These are phyloP conservation scores for Helicolenus hilgendorfi DNA, from an alignment of 2,797 vertebrate genomes.

Conservation along the genomic window DNA sequence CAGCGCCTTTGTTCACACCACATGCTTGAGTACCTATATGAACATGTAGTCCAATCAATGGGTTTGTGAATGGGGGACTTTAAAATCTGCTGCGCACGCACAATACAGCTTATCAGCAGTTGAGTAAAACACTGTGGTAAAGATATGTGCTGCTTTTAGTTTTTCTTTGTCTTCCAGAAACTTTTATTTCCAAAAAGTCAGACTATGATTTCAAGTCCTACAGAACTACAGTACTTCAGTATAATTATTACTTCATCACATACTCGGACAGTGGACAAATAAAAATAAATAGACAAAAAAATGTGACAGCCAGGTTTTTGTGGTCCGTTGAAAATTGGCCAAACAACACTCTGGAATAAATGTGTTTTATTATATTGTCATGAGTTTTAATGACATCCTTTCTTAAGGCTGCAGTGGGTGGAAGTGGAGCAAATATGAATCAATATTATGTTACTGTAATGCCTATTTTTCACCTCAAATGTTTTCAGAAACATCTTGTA, in stretches of 20 bases:
- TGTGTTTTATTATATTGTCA: not conserved
- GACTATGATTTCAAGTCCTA: not conserved
- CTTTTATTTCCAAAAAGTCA: not conserved
- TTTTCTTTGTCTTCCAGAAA: not conserved
- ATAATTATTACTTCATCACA: not conserved
- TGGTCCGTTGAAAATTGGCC: not conserved
- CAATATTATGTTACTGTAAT: too few species aligned
- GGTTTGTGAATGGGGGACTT: slow-evolving; percentile 24
- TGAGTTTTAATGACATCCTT: not conserved
- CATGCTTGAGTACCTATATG: slow-evolving; percentile 43
- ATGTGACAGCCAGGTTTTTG: not conserved
- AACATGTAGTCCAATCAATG: slow-evolving; percentile 81
- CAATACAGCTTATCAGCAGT: not conserved
- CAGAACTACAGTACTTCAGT: not conserved
- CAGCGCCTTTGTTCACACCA: slow-evolving; percentile 21
- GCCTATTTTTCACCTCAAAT: too few species aligned
- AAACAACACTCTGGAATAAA: not conserved
- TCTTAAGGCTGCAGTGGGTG: not conserved
- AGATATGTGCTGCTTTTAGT: not conserved
- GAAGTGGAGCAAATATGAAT: too few species aligned
- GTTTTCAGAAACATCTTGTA: too few species aligned
- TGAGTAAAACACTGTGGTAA: not conserved
- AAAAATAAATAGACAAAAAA: not conserved
- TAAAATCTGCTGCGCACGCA: slow-evolving; percentile 45
- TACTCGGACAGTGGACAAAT: not conserved